Base-by-base conservation (phyloP, 2,797 vertebrate species). In the Antennarius maculatus region DNA sequence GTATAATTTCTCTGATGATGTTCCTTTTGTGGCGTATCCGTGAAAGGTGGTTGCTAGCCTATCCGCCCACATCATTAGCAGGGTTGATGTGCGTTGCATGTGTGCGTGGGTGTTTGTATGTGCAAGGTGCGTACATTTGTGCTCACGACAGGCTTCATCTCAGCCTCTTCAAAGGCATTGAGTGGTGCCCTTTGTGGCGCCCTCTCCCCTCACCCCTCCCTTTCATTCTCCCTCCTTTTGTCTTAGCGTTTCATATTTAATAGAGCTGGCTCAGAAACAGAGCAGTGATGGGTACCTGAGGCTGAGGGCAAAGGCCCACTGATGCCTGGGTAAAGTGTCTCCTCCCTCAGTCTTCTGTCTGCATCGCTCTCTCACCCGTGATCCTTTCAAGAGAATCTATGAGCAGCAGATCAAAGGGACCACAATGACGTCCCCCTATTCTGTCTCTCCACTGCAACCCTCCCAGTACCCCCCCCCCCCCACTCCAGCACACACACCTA, bases 211-310 rank as follows among this genome's bases (percentile, higher is more conserved):
- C 37, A 82, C 86, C 87, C 82, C 86, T 11, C 88, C 76, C 79
- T 80, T 91, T 90, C 84, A 69, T 81, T 85, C 83, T 82, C 76
- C 75, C 75, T 91, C 84, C 91, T 89, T 93, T 94, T 94, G 92
- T 93, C 91, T 93, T 93, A 92, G 86, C 68, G 91, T 93, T 94
- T 90, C 92, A 94, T 93, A 93, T 93, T 93, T 93, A 93, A 92
- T 92, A 83, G 91, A 82, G 77, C 80, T 89, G 90, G 90, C 91
- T 87, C 84, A 43, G 86, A 91, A 90, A 90, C 90, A 87, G 89
- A 89, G 88, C 79, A 69, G 54, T 43, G 86, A 81, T 81, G 68
- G 91, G 90, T 90, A 92, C 90, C 92, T 91, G 91, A 92, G 88
- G 89, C 88, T 76, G 81, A 86, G 83, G 78, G 83, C 55, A 80